Percentiles rank a stretch among this genome's conserved stretches.
These are phyloP conservation scores for Tautogolabrus adspersus DNA, from an alignment of 2,113 vertebrate species.

Conservation along the genomic window DNA sequence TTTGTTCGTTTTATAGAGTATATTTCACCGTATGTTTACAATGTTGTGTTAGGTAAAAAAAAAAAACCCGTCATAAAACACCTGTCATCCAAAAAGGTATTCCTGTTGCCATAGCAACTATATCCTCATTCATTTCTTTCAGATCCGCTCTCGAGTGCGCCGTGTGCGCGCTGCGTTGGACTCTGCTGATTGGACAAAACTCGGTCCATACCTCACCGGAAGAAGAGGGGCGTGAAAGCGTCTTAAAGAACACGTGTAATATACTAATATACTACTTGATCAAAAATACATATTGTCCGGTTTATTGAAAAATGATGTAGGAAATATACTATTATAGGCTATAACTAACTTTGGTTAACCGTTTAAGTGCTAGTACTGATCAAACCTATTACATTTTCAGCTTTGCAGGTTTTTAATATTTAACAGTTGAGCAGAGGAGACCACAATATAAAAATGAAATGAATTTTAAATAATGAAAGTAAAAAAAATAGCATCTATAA, in stretches of 20 bases:
- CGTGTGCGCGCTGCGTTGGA: slow-evolving; percentile 78
- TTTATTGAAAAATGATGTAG: neutral
- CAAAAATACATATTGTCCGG: neutral
- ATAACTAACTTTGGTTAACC: too few relatives aligned
- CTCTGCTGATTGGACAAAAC: slow-evolving; percentile 75
- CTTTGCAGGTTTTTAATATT: neutral
- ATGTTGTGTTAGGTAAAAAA: slow-evolving; percentile 7
- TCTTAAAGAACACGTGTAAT: slow-evolving; percentile 38
- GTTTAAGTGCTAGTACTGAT: too few relatives aligned
- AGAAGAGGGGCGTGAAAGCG: slow-evolving; percentile 4
- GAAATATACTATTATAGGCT: neutral
- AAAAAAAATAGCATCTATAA: too few relatives aligned
- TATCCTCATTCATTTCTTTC: slow-evolving; percentile 62
- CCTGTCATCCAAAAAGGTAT: slow-evolving; percentile 32
- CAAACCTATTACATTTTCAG: too few relatives aligned
- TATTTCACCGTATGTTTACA: slow-evolving; percentile 1
- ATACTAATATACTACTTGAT: neutral
- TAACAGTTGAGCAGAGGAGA: neutral
- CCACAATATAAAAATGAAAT: neutral
- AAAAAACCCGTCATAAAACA: slow-evolving; percentile 11
- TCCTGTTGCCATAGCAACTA: slow-evolving; percentile 71
- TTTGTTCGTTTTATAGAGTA: neutral
- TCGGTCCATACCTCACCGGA: slow-evolving; percentile 51
- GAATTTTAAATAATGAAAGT: neutral
- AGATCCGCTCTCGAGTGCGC: slow-evolving; percentile 45